Conservation (phyloP, 2,888 invertebrate species). For the Unio delphinus region DNA sequence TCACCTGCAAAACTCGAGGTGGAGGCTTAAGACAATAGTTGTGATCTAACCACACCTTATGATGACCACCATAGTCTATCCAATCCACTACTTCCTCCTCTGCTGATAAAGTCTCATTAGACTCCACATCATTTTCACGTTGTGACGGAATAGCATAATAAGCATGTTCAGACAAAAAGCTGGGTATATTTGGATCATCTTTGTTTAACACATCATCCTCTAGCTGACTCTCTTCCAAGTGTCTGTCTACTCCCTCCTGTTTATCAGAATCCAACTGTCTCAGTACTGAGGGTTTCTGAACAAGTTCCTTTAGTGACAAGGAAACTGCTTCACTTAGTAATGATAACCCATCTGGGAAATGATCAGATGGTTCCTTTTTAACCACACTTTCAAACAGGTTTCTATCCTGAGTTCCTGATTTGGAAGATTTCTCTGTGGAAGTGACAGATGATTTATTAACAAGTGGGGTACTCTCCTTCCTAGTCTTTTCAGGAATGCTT, state of each 20-base stretch:
- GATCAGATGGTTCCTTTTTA: slow-evolving; percentile 3
- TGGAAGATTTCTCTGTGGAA: neutral
- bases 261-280: slow-evolving; percentile 3
- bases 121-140: slow-evolving; percentile 42
- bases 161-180: slow-evolving; percentile 64
- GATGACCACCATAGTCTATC: slow-evolving; percentile 28
- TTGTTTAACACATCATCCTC: slow-evolving; percentile 21
- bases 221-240: slow-evolving; percentile 19
- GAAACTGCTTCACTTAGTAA: slow-evolving; percentile 37
- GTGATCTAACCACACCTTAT: slow-evolving; percentile 62
- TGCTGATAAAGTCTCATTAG: slow-evolving; percentile 62
- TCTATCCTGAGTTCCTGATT: slow-evolving; percentile 6
- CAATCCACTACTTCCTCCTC: slow-evolving; percentile 56
- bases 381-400: slow-evolving; percentile 30
- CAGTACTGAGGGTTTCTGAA: slow-evolving; percentile 14
- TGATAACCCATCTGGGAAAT: slow-evolving; percentile 26
- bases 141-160: slow-evolving; percentile 59
- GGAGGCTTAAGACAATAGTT: slow-evolving; percentile 61
- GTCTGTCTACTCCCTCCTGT: slow-evolving; percentile 4
- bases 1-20: slow-evolving; percentile 31
- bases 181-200: slow-evolving; percentile 34
- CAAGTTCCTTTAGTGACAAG: slow-evolving; percentile 29
- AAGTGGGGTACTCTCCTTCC: no score
- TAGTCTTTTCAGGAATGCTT: no score
- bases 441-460: neutral